Conservation (phyloP, 2,797 vertebrate species). For the Psittacula echo region DNA sequence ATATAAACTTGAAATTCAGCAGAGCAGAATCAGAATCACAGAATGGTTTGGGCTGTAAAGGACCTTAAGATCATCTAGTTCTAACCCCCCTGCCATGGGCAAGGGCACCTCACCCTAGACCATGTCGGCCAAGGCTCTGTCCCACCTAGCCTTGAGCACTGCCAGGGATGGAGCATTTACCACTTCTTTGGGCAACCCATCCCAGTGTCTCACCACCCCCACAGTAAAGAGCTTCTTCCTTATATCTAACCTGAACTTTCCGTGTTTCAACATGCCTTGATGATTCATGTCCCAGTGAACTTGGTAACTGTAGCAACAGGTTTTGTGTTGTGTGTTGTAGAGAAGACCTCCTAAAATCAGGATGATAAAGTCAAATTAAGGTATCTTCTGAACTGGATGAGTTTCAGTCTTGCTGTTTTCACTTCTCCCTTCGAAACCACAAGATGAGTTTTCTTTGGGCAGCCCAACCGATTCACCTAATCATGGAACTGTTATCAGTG, state of each 20-base stretch:
- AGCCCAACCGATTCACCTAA: not conserved
- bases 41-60: not conserved
- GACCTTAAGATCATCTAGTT: not conserved
- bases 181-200: not conserved
- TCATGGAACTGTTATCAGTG: not conserved
- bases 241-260: not conserved
- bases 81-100: not conserved
- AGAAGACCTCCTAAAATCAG: not conserved
- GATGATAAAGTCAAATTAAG: not conserved
- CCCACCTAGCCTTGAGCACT: not conserved
- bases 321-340: not conserved
- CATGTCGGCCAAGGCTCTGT: not conserved
- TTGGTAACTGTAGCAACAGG: constrained; percentile 8
- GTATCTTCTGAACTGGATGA: not conserved
- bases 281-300: not conserved
- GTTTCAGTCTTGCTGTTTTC: not conserved
- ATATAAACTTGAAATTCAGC: not conserved
- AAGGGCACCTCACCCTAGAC: not conserved
- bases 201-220: not conserved
- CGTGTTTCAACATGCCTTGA: not conserved
- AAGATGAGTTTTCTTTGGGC: not conserved
- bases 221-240: not conserved
- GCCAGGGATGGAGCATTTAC: not conserved
- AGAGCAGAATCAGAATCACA: not conserved
- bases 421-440: not conserved